These are phyloP conservation scores for Shinisaurus crocodilurus DNA, from an alignment of 2,113 vertebrate genomes.

Conservation along the genomic window DNA sequence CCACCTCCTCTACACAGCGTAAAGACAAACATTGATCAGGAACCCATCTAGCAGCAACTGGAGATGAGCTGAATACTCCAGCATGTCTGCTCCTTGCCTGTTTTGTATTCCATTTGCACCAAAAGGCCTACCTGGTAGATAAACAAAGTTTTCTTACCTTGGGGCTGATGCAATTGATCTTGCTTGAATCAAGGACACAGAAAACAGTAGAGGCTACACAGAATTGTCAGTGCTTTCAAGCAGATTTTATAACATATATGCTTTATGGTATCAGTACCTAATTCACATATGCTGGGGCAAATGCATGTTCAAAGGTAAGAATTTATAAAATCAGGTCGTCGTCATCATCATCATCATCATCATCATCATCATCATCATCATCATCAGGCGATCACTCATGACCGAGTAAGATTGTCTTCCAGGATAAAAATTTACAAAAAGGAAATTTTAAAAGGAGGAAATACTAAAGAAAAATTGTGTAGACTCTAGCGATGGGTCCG, in stretches of 20 bases:
- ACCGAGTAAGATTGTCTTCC: too few relatives aligned
- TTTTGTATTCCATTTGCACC: neutral
- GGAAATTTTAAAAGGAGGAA: too few relatives aligned
- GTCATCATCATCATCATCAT: too few relatives aligned
- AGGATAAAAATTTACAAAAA: too few relatives aligned
- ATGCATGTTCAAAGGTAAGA: neutral
- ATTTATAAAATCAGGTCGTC: too few relatives aligned
- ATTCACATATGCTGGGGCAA: neutral
- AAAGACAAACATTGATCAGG: neutral
- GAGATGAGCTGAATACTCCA: conserved; percentile 30
- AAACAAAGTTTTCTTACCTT: neutral
- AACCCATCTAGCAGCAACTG: conserved; percentile 28
- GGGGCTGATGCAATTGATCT: neutral
- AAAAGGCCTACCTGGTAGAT: neutral
- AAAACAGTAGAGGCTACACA: neutral
- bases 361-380: too few relatives aligned
- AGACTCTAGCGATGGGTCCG: too few relatives aligned
- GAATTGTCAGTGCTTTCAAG: neutral
- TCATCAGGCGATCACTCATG: too few relatives aligned
- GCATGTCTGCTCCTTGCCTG: neutral
- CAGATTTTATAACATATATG: neutral
- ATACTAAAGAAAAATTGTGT: too few relatives aligned
- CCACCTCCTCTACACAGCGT: neutral
- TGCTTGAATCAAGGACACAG: neutral
- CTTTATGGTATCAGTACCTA: neutral